Base-by-base conservation (phyloP, 2,888 invertebrate species). In the Dexiosoma caninum region DNA sequence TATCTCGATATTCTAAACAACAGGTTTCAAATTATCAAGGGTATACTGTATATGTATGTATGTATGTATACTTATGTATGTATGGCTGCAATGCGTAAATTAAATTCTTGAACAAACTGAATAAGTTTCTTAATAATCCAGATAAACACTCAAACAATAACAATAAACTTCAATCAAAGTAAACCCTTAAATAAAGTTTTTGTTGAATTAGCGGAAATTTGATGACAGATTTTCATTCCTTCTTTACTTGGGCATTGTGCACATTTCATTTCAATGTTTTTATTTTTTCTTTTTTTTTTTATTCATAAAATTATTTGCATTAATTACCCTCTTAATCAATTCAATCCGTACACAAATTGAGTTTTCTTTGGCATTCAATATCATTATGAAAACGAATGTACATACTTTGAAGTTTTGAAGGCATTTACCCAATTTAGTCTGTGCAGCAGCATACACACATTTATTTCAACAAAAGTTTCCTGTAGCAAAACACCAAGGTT, bases 321-420 rank as follows among this genome's bases (percentile, higher is more conserved):
- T 77, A 77, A 77, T 77, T 77, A 70, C 69, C 77, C 62, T 77
- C 77, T 77, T 77, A 62, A 77, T 77, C 62, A 77, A 57, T 53
- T 69, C 53, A 69, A 60, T 60, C 27, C 35, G 72, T 64, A 44
- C 16, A 64, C 9, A 72, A 62, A 64, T 35, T 30, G 27, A 0
- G 8, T 8, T 21, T 64, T 55, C 30, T 74, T 46, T 46, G 44
- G 53, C 55, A 21, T 21, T 49, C n/a, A n/a, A n/a, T n/a, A n/a
- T n/a, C n/a, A n/a, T 57, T 59, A 42, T 30, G 19, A 27, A 21
- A 44, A 16, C n/a, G n/a, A 60, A 37, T n/a, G n/a, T n/a, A n/a
- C n/a, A n/a, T 60, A 23, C 76, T 69, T 69, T 76, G 60, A 76
- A 53, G 60, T 60, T 53, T 42, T 51, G 14, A 44, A 53, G 60